Conservation (phyloP, 2,113 vertebrate genomes). For the Donacobius atricapilla region DNA sequence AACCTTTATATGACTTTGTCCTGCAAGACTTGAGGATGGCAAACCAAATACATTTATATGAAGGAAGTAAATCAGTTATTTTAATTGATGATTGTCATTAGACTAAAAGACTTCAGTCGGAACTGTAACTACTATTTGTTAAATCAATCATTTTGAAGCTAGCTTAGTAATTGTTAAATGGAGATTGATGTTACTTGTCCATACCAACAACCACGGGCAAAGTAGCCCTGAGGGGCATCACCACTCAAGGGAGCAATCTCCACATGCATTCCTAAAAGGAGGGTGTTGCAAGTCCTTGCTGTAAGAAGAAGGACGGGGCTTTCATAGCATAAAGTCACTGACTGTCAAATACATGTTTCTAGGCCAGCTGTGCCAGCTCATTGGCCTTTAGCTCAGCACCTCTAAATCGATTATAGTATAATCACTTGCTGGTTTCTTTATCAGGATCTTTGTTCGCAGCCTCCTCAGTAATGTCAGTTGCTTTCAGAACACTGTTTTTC, state of each 20-base stretch:
- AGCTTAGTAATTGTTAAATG: background rate
- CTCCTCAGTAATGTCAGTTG: background rate
- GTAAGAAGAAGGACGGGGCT: background rate
- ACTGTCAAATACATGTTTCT: background rate
- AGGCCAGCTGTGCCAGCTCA: background rate
- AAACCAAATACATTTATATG: background rate
- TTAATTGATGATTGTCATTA: background rate
- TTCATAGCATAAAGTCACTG: background rate
- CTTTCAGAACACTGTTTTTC: background rate
- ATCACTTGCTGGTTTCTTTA: background rate
- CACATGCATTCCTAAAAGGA: background rate
- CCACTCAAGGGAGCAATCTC: background rate
- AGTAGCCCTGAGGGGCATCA: background rate
- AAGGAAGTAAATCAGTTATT: background rate
- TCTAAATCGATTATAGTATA: background rate
- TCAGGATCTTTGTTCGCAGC: background rate
- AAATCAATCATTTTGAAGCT: background rate
- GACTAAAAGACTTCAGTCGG: background rate
- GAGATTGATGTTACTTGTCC: background rate
- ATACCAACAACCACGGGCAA: background rate
- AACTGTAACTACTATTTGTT: background rate
- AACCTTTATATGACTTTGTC: background rate
- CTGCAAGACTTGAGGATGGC: background rate
- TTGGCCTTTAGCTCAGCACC: background rate
- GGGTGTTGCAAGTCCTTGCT: background rate